Conservation (phyloP, 2,113 vertebrate species). For the sheep (Ovis aries) region DNA sequence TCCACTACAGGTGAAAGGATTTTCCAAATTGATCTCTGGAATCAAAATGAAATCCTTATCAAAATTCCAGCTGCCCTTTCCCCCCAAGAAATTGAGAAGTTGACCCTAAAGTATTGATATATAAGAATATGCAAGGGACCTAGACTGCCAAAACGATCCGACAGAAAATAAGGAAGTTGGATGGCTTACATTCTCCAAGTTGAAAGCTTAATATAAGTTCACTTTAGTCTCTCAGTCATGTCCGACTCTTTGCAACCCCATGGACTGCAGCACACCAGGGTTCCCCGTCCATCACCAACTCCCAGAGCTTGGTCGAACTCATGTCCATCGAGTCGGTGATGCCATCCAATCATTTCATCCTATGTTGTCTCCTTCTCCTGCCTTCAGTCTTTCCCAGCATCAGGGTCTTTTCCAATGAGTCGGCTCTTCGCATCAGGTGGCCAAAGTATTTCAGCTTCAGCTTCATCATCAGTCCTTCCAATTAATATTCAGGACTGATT, state of each 20-base stretch:
- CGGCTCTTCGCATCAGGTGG: fast-evolving
- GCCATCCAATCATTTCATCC: neutral
- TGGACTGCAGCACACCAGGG: neutral
- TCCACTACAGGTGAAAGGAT: neutral
- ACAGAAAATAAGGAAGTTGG: neutral
- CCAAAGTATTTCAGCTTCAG: neutral
- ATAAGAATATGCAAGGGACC: neutral
- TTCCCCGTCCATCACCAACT: neutral
- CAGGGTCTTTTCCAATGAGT: neutral
- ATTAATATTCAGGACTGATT: neutral
- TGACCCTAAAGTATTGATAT: neutral
- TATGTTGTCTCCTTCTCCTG: neutral
- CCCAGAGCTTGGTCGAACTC: neutral
- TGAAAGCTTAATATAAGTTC: neutral
- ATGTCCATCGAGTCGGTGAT: neutral
- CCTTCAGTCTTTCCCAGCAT: neutral
- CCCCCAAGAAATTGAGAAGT: neutral
- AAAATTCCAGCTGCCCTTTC: neutral
- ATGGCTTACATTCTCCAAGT: neutral
- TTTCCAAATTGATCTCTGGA: neutral
- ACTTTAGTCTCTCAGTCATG: neutral
- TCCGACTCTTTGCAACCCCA: neutral
- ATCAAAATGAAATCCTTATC: neutral
- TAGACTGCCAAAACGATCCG: neutral
- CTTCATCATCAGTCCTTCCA: neutral